phyloP scores from a whole-genome alignment of 2,797 vertebrate genomes.

The Dicrostonyx torquatus region DNA sequence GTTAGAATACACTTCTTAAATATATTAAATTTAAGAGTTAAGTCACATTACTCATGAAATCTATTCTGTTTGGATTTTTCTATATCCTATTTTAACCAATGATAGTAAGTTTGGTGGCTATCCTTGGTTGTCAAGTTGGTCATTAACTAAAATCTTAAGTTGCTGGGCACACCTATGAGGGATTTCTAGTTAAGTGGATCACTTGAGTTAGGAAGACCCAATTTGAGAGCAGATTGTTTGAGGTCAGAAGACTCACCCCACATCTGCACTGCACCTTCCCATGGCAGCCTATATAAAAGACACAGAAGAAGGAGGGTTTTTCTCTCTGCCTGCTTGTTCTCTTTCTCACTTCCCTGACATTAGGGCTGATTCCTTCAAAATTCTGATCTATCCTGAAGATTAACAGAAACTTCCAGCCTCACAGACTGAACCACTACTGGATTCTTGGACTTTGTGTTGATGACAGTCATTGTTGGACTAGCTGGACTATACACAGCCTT shows the following conservation, averaged over 20 bases:
- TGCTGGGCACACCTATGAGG: neutral
- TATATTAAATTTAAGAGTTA: neutral
- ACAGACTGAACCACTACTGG: neutral
- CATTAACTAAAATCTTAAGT: neutral
- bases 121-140: neutral
- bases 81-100: neutral
- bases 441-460: neutral
- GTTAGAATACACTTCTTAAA: neutral
- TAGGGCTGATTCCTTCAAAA: neutral
- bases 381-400: neutral
- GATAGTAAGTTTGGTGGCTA: neutral
- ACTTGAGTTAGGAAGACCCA: neutral
- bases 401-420: neutral
- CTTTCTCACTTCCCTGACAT: neutral
- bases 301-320: neutral
- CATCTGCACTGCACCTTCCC: neutral
- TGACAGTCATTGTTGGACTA: neutral
- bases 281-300: neutral
- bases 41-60: neutral
- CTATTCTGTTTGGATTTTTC: neutral
- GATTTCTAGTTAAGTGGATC: neutral
- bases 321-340: neutral
- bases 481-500: neutral
- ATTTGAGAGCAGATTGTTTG: neutral
- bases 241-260: neutral